Base-by-base conservation (phyloP, 2,797 vertebrate genomes). In the Bufotes viridis region DNA sequence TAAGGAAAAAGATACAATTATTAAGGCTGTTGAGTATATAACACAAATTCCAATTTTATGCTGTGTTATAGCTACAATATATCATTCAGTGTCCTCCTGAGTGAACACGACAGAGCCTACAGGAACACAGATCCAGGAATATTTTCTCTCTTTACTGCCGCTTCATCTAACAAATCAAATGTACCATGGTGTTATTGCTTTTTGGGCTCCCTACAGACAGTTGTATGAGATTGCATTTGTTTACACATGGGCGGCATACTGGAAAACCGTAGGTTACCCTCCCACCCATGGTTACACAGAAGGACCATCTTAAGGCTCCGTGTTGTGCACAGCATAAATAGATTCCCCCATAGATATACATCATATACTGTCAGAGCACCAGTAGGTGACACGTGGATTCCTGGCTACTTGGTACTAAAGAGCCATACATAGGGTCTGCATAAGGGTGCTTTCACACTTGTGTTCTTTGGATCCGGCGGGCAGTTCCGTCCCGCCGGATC, bases 11-110 rank as follows among this genome's bases (percentile, higher is more conserved):
- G 72, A n/a, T 72, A 10, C 69, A 72, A 72, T 72, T 72, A n/a
- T 51, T 10, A 51, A 11, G 72, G 42, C 72, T 75, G 34, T 20
- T 20, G 34, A 42, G 7, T 22, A 75, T 26, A 13, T 10, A 75
- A 75, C 72, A 51, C 20, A 75, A 12, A 51, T 34, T 22, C 72
- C 42, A 75, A 49, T 75, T 75, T 75, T 20, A 10, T 42, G 18
- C 42, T 13, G 11, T 17, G 20, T 49, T 75, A 75, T 20, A 74
- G 70, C 70, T 74, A 49, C 20, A 74, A 74, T 74, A 75, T 7
- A 20, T 22, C 49, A 75, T 75, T 75, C 20, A 75, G 15, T 75
- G 18, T 75, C 72, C 72, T 75, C 20, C 72, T 75, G 72, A 75
- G 34, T n/a, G 72, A 75, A 51, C 72, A 75, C 22, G 72, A 75